Base-by-base conservation (phyloP, 2,888 invertebrate genomes). In the Drosophila paranaensis region DNA sequence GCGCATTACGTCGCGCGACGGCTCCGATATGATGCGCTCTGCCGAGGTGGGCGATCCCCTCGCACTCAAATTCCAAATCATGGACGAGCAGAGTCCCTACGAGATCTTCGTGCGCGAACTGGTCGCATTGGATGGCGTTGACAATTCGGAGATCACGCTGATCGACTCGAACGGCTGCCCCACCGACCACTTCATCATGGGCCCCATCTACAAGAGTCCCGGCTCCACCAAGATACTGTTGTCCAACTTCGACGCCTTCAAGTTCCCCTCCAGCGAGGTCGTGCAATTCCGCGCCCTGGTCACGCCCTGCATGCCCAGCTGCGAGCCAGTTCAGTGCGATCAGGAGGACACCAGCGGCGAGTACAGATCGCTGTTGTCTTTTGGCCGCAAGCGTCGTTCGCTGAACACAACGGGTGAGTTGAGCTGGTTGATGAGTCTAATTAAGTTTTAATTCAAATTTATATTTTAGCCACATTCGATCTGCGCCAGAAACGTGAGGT, bases 271-370 rank as follows among this genome's bases (percentile, higher is more conserved):
- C 56, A 97, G 97, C 14, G 98, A 98, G 92, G 96, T 97, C 51
- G 98, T 98, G 2, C 98, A 98, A 92, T 98, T 98, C 95, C 95
- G 98, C 75, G 98, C 98, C n/a, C 93, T 98, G 90, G 98, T 98
- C 43, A 98, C 98, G 3, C 98, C 98, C 0, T 98, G 98, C 93
- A 96, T 98, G 96, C 98, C 98, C 30, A 95, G 96, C 48, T 98
- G 98, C 93, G 97, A 97, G 91, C 98, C 98, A 10, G 97, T 98
- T 11, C 97, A 97, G 91, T 98, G 98, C 92, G 96, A 97, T 89
- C 95, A 96, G 85, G 95, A 96, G 88, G 97, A 97, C 89, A 95
- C 96, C 57, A 96, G 96, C 68, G 97, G 97, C 73, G 96, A 97
- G 90, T 94, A 96, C 66, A 95, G 97, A 81, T 96, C 97, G 63